Percentiles rank a stretch among this genome's conserved stretches.
Evolutionary conservation across 2,888 invertebrate species (phyloP).

Genomic region (Zonitis immaculata): DNA sequence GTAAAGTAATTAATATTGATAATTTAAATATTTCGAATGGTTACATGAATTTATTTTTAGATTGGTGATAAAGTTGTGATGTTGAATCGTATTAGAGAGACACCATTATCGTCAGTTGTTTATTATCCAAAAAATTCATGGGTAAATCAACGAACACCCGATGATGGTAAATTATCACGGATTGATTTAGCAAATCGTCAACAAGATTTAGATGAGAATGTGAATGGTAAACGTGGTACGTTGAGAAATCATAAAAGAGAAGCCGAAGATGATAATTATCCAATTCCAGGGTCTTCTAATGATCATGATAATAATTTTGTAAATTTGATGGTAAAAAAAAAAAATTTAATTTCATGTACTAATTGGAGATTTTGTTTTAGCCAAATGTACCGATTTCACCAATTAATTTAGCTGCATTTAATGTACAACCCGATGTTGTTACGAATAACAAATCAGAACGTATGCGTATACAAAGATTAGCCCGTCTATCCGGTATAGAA

Average conservation of each 20-base stretch:
- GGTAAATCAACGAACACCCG: constrained; percentile 24
- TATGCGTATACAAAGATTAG: constrained; percentile 52
- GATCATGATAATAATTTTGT: neutral
- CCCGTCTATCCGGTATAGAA: constrained; percentile 28
- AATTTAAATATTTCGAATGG: constrained; percentile 61
- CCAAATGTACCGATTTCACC: constrained; percentile 31
- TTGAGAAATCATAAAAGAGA: constrained; percentile 43
- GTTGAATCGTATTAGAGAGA: constrained; percentile 59
- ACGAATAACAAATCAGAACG: constrained; percentile 58
- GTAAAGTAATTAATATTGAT: too few species aligned
- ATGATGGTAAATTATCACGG: constrained; percentile 32
- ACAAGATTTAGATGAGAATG: constrained; percentile 64
- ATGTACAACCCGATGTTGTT: constrained; percentile 58
- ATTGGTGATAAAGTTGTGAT: constrained; percentile 74
- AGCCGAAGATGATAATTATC: constrained; percentile 25
- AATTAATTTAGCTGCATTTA: constrained; percentile 58
- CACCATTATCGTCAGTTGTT: constrained; percentile 54
- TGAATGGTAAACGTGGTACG: constrained; percentile 65
- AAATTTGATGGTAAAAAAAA: too few species aligned
- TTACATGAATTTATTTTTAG: constrained; percentile 38
- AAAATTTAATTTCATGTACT: too few species aligned
- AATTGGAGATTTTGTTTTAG: too few species aligned
- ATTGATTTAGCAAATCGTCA: constrained; percentile 42
- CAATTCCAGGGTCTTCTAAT: neutral
- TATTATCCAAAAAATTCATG: constrained; percentile 48